These are phyloP conservation scores for Cherax quadricarinatus DNA, from an alignment of 1,140 invertebrate species.

Conservation along the genomic window DNA sequence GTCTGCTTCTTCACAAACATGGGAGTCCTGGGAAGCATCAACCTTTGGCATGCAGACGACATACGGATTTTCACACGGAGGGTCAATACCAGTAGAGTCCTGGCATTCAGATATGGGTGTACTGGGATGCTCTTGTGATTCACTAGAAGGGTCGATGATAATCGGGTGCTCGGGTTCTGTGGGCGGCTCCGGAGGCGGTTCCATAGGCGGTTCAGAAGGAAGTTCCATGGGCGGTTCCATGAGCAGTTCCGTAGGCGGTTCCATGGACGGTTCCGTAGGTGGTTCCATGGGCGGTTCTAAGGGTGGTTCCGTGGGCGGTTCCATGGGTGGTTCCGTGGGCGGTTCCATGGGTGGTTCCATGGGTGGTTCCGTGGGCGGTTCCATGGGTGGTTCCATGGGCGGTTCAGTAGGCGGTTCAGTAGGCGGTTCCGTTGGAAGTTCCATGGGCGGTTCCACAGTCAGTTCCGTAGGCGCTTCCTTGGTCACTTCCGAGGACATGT, in stretches of 20 bases:
- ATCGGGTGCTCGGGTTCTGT: not conserved
- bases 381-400: no score
- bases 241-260: no score
- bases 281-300: no score
- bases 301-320: not conserved
- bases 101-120: not conserved
- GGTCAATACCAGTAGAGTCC: not conserved
- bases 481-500: not conserved
- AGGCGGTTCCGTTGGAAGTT: not conserved
- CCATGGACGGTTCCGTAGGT: no score
- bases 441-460: not conserved
- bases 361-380: no score
- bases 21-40: not conserved
- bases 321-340: not conserved
- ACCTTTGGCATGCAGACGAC: not conserved
- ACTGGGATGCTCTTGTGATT: not conserved
- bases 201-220: no score
- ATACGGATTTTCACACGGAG: not conserved
- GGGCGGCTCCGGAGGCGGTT: no score
- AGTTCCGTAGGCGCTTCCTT: no score
- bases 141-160: not conserved
- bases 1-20: not conserved
- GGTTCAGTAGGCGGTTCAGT: no score
- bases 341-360: not conserved
- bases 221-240: no score